Evolutionary conservation across 2,113 vertebrate genomes (phyloP).

Genomic region (Odontophorus gujanensis): DNA sequence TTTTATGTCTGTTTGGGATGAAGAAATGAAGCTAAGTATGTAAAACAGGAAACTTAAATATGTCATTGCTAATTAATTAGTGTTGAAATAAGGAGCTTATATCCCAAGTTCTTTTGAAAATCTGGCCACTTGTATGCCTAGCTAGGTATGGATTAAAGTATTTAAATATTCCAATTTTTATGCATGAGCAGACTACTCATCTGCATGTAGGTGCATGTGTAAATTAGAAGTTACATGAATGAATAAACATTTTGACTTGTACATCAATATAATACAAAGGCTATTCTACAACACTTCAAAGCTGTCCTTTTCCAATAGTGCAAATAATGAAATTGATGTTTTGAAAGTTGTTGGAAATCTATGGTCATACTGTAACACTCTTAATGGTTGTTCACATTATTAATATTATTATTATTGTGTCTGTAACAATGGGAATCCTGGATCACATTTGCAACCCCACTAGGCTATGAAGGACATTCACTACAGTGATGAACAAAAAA

Average conservation of each 20-base stretch:
- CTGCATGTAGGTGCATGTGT: neutral
- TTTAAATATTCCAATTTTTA: neutral
- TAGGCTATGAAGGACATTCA: neutral
- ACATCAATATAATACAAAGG: neutral
- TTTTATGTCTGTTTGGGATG: neutral
- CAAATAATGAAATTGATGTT: neutral
- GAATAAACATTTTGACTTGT: neutral
- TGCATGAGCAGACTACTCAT: neutral
- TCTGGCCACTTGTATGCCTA: neutral
- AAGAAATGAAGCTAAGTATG: neutral
- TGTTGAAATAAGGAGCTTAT: neutral
- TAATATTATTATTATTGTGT: neutral
- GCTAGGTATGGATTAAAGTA: neutral
- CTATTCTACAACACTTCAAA: too few relatives aligned
- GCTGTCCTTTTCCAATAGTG: too few relatives aligned
- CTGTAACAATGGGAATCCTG: neutral
- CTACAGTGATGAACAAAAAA: neutral
- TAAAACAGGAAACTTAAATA: neutral
- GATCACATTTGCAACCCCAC: neutral
- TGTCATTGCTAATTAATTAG: neutral
- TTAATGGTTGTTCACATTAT: neutral
- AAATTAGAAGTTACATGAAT: neutral
- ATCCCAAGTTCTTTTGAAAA: neutral
- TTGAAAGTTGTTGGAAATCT: neutral
- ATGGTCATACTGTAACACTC: neutral